Conservation (phyloP, 2,113 vertebrate species). For the Dipodomys spectabilis region DNA sequence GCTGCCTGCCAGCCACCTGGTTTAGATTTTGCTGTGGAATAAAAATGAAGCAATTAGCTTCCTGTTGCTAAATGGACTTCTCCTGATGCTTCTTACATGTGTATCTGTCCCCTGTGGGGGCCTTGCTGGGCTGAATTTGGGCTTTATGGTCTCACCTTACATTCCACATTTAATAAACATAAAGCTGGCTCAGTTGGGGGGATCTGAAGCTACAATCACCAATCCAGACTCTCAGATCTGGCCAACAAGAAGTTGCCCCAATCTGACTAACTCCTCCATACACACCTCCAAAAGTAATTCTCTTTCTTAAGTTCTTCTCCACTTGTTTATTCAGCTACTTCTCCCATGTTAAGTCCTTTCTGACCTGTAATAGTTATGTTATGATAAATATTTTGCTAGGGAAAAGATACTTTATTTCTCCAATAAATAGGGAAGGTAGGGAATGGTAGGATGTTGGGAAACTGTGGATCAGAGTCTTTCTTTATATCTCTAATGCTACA, state of each 20-base stretch:
- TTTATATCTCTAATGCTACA: background rate
- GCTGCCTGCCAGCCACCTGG: conserved; percentile 71
- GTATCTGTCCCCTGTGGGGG: conserved; percentile 59
- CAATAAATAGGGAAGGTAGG: background rate
- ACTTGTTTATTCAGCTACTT: conserved; percentile 50
- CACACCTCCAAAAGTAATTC: conserved; percentile 3
- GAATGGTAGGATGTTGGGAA: background rate
- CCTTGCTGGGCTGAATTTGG: conserved; percentile 59
- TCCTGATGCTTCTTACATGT: conserved; percentile 66
- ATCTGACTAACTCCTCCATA: background rate
- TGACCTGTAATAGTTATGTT: conserved; percentile 16
- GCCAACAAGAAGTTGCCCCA: background rate
- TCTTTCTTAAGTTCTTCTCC: conserved; percentile 23
- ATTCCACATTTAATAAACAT: conserved; percentile 71
- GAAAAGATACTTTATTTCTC: conserved; percentile 11
- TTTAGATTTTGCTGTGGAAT: conserved; percentile 73
- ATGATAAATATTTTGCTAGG: conserved; percentile 35
- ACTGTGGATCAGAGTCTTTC: background rate
- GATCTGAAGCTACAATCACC: conserved; percentile 52
- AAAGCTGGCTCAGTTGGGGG: conserved; percentile 60
- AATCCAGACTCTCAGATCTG: background rate
- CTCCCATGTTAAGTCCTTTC: conserved; percentile 17
- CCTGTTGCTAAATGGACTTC: conserved; percentile 76
- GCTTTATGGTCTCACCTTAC: conserved; percentile 49
- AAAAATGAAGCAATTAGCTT: conserved; percentile 78